Evolutionary conservation across 2,888 invertebrate genomes (phyloP), one percentile per base, ranked within the genome.

Genomic region (Trypoxylon attenuatum): DNA sequence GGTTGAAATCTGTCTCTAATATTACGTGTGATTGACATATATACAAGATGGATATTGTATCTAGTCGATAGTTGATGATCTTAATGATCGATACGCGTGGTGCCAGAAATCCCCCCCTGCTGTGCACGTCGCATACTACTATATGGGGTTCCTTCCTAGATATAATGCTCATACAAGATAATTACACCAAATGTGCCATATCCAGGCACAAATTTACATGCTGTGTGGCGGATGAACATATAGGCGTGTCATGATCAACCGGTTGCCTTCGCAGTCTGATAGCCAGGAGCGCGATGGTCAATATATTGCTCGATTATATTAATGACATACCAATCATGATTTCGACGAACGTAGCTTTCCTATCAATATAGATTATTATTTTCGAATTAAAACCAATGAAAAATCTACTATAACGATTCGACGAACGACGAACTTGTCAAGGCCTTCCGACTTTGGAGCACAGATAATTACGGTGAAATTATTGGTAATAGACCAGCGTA

Each of bases 191-290:
- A 64, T 67, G 46, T 61, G 71, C 57, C 71, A 71, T 38, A 60
- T 71, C 60, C 71, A 65, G 71, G 71, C 59, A n/a, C n/a, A 60
- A 54, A 68, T 69, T 71, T 64, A 64, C 64, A 45, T 55, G 57
- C 41, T 60, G 59, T 64, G 65, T 71, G 33, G 33, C 33, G 33
- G n/a, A 33, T 4, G 10, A 59, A 69, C 53, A 47, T 63, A 42
- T 53, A 55, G 43, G 72, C 63, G 70, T 73, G 67, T 60, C 63
- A 73, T 63, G 59, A 73, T 73, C 67, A 67, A 73, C 67, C 63
- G 66, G 62, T 62, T 59, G 59, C 56, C 46, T 46, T 62, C 56
- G 65, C 41, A 56, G 61, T 43, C 43, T 21, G 46, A 16, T 52
- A 54, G 53, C 50, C 51, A 46, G 65, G 38, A 65, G 38, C 45